Evolutionary conservation across 2,888 invertebrate genomes (phyloP), one percentile per base, ranked within the genome.

Genomic region (Dusona sp.): DNA sequence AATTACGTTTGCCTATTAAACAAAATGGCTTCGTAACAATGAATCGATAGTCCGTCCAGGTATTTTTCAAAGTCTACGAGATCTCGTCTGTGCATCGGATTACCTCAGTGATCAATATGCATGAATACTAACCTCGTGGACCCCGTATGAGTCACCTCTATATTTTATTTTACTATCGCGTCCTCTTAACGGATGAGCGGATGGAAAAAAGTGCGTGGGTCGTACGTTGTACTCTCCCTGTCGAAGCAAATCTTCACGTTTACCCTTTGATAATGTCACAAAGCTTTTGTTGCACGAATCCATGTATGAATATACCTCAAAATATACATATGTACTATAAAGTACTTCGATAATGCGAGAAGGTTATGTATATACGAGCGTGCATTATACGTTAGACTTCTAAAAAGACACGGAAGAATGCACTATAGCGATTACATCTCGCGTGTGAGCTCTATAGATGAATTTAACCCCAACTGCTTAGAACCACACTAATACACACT

Each of bases 361-460:
- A 22, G 64, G 73, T 57, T 73, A 38, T 64, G 48, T 78, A 19
- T 22, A 11, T 67, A 38, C 36, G 48, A 33, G 19, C 25, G 19
- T 38, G n/a, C 57, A 25, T 57, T 79, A 48, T 57, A 61, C 61
- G 54, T 65, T 54, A 64, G 51, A 79, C 85, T 77, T 70, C 72
- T 79, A 64, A 83, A 85, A 83, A 85, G 83, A 75, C 70, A 85
- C 79, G 85, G 83, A 85, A 85, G 79, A 85, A 85, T 85, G 85
- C 83, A 79, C 70, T 13, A 75, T 54, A 57, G 65, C 75, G 85
- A 79, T 79, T 65, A 75, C 70, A 85, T 82, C 81, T 79, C 83
- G 51, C 57, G 74, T 79, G 78, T 70, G 51, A 33, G 57, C 48
- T 72, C n/a, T 78, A 68, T 51, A 61, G 22, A 75, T 72, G 38